These are phyloP conservation scores for Notothenia rossii DNA, from an alignment of 2,113 vertebrate genomes.

Conservation along the genomic window DNA sequence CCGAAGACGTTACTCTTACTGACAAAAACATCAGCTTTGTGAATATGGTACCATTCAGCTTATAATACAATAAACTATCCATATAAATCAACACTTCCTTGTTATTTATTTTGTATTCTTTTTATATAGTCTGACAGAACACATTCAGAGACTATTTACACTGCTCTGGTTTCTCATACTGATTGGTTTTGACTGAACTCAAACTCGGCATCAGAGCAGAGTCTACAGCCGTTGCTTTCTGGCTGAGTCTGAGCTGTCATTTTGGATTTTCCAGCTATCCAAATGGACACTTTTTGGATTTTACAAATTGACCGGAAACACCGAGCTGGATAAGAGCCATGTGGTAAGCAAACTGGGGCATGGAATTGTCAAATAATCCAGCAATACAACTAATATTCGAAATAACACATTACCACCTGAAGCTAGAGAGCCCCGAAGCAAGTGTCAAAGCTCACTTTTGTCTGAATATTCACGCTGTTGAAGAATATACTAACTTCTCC, in stretches of 20 bases:
- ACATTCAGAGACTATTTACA: neutral
- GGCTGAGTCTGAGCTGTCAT: slow-evolving; percentile 24
- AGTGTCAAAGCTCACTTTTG: slow-evolving; percentile 35
- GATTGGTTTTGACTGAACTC: slow-evolving; percentile 2
- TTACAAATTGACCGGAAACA: neutral
- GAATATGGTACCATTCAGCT: neutral
- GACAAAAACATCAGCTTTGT: neutral
- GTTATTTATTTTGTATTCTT: neutral
- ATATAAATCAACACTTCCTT: slow-evolving; percentile 1
- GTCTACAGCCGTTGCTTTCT: slow-evolving; percentile 3
- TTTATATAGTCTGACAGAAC: neutral
- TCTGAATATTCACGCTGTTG: slow-evolving; percentile 32
- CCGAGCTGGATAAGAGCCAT: slow-evolving; percentile 10
- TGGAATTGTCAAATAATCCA: slow-evolving; percentile 50
- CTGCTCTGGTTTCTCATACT: slow-evolving; percentile 4
- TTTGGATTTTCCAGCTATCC: slow-evolving; percentile 12
- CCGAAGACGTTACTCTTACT: neutral
- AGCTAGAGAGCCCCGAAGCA: slow-evolving; percentile 34
- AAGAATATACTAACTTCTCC: slow-evolving; percentile 12
- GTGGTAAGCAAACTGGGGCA: slow-evolving; percentile 42
- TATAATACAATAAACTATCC: neutral
- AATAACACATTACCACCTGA: slow-evolving; percentile 32
- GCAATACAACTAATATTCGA: slow-evolving; percentile 35
- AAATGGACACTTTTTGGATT: slow-evolving; percentile 22
- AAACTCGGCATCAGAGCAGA: neutral